Evolutionary conservation across 2,797 vertebrate genomes (phyloP).

Genomic region (Tapera naevia): DNA sequence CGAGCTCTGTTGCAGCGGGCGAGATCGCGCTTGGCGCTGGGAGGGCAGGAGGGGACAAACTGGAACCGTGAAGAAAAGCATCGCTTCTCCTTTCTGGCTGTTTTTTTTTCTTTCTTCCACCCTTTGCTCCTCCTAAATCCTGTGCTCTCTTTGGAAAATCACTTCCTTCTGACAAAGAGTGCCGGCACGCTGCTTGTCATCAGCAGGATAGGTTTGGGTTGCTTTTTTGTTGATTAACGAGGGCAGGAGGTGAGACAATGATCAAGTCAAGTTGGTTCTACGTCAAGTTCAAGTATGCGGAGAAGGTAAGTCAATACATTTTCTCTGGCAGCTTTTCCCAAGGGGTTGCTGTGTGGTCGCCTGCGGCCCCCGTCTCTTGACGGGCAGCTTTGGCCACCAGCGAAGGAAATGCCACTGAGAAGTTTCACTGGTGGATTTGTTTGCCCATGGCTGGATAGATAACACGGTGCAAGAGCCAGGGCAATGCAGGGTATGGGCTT

Average conservation of each 20-base stretch:
- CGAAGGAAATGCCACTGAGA: not conserved
- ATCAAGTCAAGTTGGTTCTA: conserved; percentile 99
- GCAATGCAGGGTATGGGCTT: not conserved
- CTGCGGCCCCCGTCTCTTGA: not conserved
- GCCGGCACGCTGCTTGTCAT: not conserved
- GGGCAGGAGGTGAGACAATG: conserved; percentile 77
- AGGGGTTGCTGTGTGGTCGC: not conserved
- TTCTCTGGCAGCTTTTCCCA: not conserved
- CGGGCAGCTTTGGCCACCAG: not conserved
- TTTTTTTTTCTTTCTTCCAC: not conserved
- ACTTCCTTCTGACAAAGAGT: not conserved
- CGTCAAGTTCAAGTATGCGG: conserved; percentile 97
- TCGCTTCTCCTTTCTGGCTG: not conserved
- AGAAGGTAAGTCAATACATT: conserved; percentile 86
- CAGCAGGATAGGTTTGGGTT: not conserved
- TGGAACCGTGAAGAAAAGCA: not conserved
- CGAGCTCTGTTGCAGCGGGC: conserved; percentile 2
- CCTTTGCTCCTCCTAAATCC: rapidly evolving
- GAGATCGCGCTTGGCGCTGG: not conserved
- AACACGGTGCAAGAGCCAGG: not conserved
- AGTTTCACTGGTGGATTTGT: not conserved
- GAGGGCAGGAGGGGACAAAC: not conserved
- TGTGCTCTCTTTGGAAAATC: not conserved
- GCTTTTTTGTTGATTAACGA: not conserved
- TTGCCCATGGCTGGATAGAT: not conserved